These are phyloP conservation scores for Pogonocichla stellata DNA, from an alignment of 2,113 vertebrate genomes.

Conservation along the genomic window DNA sequence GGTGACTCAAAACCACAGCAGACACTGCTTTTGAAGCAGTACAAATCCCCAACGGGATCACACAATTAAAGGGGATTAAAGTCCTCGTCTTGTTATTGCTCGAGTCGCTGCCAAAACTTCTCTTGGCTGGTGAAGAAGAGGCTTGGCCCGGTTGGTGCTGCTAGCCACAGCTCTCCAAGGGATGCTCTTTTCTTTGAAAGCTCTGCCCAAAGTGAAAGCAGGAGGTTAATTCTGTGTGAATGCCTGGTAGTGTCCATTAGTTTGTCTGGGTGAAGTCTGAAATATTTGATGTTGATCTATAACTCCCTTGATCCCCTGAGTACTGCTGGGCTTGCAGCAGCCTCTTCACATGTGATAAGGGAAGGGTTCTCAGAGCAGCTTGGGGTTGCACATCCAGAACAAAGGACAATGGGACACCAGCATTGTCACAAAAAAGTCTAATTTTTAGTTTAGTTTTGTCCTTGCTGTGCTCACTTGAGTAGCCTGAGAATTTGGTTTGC, in stretches of 20 bases:
- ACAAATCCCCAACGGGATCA: constrained; percentile 45
- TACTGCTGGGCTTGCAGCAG: background rate
- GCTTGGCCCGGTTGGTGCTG: background rate
- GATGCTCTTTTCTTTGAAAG: constrained; percentile 44
- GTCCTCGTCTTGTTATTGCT: constrained; percentile 2
- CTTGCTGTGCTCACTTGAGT: background rate
- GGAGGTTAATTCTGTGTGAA: constrained; percentile 33
- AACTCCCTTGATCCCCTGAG: background rate
- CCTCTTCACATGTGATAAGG: background rate
- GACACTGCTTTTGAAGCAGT: constrained; percentile 62
- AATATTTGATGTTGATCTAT: constrained; percentile 23
- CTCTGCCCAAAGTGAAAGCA: background rate
- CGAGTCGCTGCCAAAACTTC: constrained; percentile 35
- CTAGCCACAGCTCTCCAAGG: constrained; percentile 35
- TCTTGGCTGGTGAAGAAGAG: background rate
- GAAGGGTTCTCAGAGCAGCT: background rate
- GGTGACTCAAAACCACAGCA: constrained; percentile 58
- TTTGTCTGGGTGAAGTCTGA: constrained; percentile 13
- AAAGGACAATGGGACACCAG: background rate
- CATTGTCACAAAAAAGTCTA: background rate
- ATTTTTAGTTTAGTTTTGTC: background rate
- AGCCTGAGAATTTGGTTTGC: background rate
- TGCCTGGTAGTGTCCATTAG: constrained; percentile 5
- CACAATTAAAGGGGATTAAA: constrained; percentile 61
- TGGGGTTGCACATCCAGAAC: background rate